Evolutionary conservation across 2,113 vertebrate species (phyloP), one percentile per base, ranked within the genome.

Genomic region (Corythornis madagascariensis): DNA sequence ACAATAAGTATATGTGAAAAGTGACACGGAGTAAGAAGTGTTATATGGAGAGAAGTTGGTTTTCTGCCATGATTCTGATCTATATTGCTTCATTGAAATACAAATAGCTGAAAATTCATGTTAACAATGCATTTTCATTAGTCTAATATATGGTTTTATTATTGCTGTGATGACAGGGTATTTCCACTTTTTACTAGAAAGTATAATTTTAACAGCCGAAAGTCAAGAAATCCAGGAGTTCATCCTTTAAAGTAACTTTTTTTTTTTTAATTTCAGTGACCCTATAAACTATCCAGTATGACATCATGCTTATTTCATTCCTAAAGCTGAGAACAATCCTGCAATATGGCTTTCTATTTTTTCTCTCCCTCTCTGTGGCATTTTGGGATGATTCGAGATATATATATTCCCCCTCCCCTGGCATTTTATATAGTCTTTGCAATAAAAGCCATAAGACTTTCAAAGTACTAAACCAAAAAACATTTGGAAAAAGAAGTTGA

Each of bases 401-500:
- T 25, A 64, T n/a, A 33, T 92, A 33, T 80, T 73, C 69, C 33
- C 28, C 22, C 45, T 94, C 70, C 53, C n/a, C 45, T 71, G 14
- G 24, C 22, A 67, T 81, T 94, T 92, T 50, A 86, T 75, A 61
- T 14, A 67, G 29, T 74, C 55, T 79, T 75, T 60, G 42, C 83
- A 95, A 86, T 92, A 86, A 92, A 95, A 96, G 33, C 13, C 10
- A 0, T 83, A 74, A 75, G 53, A 89, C 28, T 84, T 80, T 42
- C 42, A 89, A 75, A 79, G 70, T 78, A 82, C 45, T 90, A 79
- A 85, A 86, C 57, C 9, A 82, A 75, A 83, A 93, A 65, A 82
- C 12, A 57, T 90, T 94, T 86, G 77, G 65, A 89, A 78, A 89
- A 94, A 83, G 53, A 71, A 82, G 38, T 66, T 90, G 65, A 92